These are phyloP conservation scores for Alosa alosa DNA, from an alignment of 2,113 vertebrate genomes.

Conservation along the genomic window DNA sequence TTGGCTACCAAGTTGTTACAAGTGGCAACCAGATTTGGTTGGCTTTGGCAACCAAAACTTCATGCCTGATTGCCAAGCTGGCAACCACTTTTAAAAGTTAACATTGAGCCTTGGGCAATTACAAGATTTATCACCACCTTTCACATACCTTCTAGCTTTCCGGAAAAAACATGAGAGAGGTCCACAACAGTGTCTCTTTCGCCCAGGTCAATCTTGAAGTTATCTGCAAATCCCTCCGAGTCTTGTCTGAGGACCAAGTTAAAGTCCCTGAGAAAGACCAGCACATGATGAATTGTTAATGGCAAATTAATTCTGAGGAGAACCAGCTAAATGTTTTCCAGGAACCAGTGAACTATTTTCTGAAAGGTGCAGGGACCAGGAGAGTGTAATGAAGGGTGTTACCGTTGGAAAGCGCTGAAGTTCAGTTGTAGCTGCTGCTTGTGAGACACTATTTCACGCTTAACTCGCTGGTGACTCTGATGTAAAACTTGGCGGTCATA, in stretches of 20 bases:
- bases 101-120: too few relatives aligned
- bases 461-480: conserved; percentile 56
- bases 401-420: conserved; percentile 70
- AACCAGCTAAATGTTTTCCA: neutral
- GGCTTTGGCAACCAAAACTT: too few relatives aligned
- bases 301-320: neutral
- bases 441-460: conserved; percentile 42
- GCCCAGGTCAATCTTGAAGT: conserved; percentile 58
- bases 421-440: conserved; percentile 55
- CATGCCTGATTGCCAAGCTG: too few relatives aligned
- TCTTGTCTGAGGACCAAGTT: conserved; percentile 65
- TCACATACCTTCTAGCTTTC: conserved; percentile 67
- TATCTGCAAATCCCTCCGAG: conserved; percentile 56
- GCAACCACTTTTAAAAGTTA: too few relatives aligned
- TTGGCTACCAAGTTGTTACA: too few relatives aligned
- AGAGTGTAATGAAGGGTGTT: neutral
- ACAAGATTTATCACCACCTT: neutral
- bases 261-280: conserved; percentile 62
- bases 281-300: neutral
- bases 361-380: neutral
- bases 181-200: conserved; percentile 51
- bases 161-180: conserved; percentile 75
- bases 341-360: neutral
- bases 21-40: too few relatives aligned
- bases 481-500: conserved; percentile 61